These are phyloP conservation scores for Neoascia interrupta DNA, from an alignment of 2,888 invertebrate species.

Conservation along the genomic window DNA sequence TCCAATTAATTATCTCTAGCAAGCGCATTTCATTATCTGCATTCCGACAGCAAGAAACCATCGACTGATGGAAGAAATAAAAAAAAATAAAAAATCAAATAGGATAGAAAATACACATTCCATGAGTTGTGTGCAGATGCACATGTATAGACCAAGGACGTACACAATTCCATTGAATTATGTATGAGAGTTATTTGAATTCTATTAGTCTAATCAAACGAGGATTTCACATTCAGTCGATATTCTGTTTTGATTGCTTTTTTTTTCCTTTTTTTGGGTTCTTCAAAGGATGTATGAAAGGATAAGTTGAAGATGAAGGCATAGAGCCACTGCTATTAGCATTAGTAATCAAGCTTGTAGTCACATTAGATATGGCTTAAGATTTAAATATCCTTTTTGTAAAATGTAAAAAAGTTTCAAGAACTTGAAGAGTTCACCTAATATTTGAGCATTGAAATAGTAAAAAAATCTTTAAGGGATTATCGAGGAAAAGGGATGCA, in stretches of 20 bases:
- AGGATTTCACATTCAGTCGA: slow-evolving; percentile 28
- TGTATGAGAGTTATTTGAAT: slow-evolving; percentile 54
- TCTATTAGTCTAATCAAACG: slow-evolving; percentile 52
- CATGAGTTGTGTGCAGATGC: slow-evolving; percentile 3
- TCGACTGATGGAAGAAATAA: too few relatives aligned
- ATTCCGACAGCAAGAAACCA: background rate
- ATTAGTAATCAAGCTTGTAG: too few relatives aligned
- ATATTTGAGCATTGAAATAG: too few relatives aligned
- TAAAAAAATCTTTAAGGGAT: too few relatives aligned
- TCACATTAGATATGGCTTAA: too few relatives aligned
- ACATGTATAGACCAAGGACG: too few relatives aligned
- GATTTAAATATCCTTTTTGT: too few relatives aligned
- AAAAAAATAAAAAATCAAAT: background rate
- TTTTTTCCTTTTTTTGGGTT: slow-evolving; percentile 12
- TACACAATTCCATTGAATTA: slow-evolving; percentile 45
- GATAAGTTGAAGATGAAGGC: too few relatives aligned
- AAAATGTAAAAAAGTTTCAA: too few relatives aligned
- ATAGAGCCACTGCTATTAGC: too few relatives aligned
- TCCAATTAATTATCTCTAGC: slow-evolving; percentile 37
- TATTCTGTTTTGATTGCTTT: slow-evolving; percentile 12
- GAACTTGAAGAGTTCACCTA: too few relatives aligned
- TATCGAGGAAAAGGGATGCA: too few relatives aligned
- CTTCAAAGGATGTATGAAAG: background rate
- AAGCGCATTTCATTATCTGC: slow-evolving; percentile 30
- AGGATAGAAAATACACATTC: slow-evolving; percentile 3